Percentiles rank a stretch among this genome's conserved stretches.
These are phyloP conservation scores for Oryzias celebensis DNA, from an alignment of 2,113 vertebrate genomes.

Conservation along the genomic window DNA sequence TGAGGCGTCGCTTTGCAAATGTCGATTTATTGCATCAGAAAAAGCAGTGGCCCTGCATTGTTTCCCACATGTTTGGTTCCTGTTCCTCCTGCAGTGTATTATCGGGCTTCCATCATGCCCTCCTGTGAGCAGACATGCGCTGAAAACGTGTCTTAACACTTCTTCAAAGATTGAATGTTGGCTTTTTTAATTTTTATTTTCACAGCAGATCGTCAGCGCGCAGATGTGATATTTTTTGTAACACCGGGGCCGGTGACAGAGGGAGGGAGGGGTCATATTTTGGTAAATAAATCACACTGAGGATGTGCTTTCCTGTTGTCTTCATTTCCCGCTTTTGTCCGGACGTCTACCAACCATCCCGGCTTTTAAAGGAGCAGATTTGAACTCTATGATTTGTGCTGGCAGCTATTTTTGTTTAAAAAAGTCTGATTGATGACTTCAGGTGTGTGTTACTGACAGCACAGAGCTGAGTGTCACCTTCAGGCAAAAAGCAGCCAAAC, in stretches of 20 bases:
- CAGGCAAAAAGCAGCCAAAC: not conserved
- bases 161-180: conserved; percentile 72
- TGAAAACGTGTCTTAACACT: conserved; percentile 45
- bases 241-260: conserved; percentile 56
- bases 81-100: conserved; percentile 80
- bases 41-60: conserved; percentile 21
- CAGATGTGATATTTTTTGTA: conserved; percentile 81
- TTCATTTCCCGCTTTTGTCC: conserved; percentile 34
- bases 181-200: conserved; percentile 74
- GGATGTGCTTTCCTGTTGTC: conserved; percentile 77
- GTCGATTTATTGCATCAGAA: conserved; percentile 28
- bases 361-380: not conserved
- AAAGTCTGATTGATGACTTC: conserved; percentile 32
- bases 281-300: conserved; percentile 95
- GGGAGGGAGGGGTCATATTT: conserved; percentile 84
- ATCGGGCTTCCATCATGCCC: conserved; percentile 76
- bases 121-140: conserved; percentile 34
- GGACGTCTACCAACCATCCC: no score
- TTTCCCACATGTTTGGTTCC: conserved; percentile 46
- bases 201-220: conserved; percentile 72
- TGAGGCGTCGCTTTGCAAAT: conserved; percentile 23
- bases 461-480: conserved; percentile 1
- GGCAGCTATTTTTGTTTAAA: conserved; percentile 33
- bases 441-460: conserved; percentile 28
- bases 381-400: conserved; percentile 10